These are phyloP conservation scores for Hemicordylus capensis DNA, from an alignment of 2,113 vertebrate genomes.

Conservation along the genomic window DNA sequence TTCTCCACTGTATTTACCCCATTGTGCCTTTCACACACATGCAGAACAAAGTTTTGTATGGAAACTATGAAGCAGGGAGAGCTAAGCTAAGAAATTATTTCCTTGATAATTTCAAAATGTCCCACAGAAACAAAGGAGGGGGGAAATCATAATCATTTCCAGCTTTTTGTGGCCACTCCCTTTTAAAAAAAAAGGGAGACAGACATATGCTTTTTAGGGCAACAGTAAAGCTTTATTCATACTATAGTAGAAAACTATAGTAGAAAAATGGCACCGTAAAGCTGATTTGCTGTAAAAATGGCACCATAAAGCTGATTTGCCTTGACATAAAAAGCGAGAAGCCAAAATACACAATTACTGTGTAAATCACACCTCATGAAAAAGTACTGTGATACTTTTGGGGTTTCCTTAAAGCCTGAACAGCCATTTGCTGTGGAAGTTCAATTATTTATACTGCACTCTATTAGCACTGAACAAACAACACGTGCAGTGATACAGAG, in stretches of 20 bases:
- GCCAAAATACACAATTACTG: constrained; percentile 58
- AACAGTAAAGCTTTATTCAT: constrained; percentile 1
- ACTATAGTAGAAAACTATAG: background rate
- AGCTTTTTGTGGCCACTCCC: constrained; percentile 13
- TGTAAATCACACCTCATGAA: constrained; percentile 48
- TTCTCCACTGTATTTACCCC: background rate
- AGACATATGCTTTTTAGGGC: constrained; percentile 10
- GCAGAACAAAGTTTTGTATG: background rate
- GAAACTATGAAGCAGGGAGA: background rate
- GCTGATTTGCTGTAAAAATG: constrained; percentile 40
- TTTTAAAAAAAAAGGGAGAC: constrained; percentile 18
- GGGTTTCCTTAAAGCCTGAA: constrained; percentile 48
- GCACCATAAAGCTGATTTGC: constrained; percentile 16
- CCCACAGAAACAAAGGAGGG: background rate
- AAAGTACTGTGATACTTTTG: constrained; percentile 31
- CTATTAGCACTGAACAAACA: constrained; percentile 50
- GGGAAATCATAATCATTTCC: background rate
- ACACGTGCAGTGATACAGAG: background rate
- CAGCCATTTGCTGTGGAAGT: constrained; percentile 51
- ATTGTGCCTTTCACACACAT: background rate
- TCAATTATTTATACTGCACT: constrained; percentile 24
- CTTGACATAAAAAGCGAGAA: constrained; percentile 33
- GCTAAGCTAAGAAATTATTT: background rate
- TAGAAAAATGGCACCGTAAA: constrained; percentile 49
- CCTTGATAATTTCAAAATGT: background rate